These are phyloP conservation scores for Drosophila chauvacae DNA, from an alignment of 1,140 invertebrate species.

Conservation along the genomic window DNA sequence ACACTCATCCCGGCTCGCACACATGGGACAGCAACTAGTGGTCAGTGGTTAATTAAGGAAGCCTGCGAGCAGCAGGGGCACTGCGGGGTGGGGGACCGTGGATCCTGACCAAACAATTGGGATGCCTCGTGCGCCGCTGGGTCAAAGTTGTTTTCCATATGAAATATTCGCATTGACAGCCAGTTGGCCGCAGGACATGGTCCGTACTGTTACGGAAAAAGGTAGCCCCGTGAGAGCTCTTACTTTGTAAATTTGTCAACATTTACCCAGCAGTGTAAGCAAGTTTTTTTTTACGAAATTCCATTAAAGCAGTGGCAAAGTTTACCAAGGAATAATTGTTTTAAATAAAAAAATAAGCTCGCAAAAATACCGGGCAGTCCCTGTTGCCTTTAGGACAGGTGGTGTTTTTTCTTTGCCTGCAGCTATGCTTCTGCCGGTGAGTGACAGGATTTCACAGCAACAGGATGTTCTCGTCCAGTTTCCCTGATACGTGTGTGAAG, in stretches of 20 bases:
- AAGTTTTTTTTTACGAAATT: conserved; percentile 29
- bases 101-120: conserved; percentile 42
- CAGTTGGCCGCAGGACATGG: conserved; percentile 56
- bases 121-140: conserved; percentile 16
- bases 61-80: conserved; percentile 1
- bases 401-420: neutral
- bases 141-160: conserved; percentile 58
- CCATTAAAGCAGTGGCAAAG: conserved; percentile 24
- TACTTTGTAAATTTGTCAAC: conserved; percentile 31
- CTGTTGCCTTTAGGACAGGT: conserved; percentile 10
- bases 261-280: conserved; percentile 19
- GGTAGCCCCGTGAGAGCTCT: conserved; percentile 13
- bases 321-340: conserved; percentile 26
- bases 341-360: neutral
- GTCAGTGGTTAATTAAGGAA: conserved; percentile 72
- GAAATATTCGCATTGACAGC: conserved; percentile 64
- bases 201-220: neutral
- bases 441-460: neutral
- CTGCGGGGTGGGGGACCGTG: neutral
- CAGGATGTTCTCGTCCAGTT: conserved; percentile 25
- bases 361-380: neutral
- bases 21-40: conserved; percentile 67
- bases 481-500: neutral
- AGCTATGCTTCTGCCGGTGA: conserved; percentile 1
- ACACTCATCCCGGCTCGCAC: neutral